A percentile compares a stretch with the other conserved stretches of the same genome.
Conservation (phyloP, 2,797 vertebrate species). For the Zonotrichia albicollis region DNA sequence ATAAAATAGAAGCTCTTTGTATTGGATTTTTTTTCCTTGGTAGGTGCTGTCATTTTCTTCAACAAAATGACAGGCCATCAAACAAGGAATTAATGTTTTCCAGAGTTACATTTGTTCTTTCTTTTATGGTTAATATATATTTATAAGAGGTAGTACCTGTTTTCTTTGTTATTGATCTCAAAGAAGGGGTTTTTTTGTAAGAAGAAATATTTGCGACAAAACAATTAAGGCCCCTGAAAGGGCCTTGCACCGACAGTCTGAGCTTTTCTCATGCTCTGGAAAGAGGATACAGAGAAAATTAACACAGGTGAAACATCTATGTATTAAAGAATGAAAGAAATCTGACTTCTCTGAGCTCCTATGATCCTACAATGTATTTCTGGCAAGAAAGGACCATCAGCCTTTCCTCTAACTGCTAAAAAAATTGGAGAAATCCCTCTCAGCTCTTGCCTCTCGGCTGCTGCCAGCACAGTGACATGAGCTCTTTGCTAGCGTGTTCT, state of each 20-base stretch:
- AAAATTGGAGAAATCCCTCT: not conserved
- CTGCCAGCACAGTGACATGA: not conserved
- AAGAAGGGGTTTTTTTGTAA: not conserved
- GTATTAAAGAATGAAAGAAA: not conserved
- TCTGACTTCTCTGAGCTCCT: not conserved
- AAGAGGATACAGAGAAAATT: not conserved
- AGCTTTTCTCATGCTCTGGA: not conserved
- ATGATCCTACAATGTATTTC: not conserved
- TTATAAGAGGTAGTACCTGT: not conserved
- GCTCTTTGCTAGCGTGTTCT: not conserved
- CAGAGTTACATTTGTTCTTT: not conserved
- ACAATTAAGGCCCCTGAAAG: not conserved
- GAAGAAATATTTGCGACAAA: not conserved
- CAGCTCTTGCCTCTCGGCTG: not conserved
- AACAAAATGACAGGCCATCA: not conserved
- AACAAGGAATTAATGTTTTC: not conserved
- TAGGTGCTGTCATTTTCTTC: conserved; percentile 5
- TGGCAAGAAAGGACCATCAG: not conserved
- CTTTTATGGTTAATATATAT: not conserved
- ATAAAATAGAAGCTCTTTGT: conserved; percentile 15
- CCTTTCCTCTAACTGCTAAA: not conserved
- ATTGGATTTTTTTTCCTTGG: not conserved
- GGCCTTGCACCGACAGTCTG: not conserved
- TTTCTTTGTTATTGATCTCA: not conserved
- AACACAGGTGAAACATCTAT: not conserved